Evolutionary conservation across 1,140 invertebrate species (phyloP).

Genomic region (Popillia japonica): DNA sequence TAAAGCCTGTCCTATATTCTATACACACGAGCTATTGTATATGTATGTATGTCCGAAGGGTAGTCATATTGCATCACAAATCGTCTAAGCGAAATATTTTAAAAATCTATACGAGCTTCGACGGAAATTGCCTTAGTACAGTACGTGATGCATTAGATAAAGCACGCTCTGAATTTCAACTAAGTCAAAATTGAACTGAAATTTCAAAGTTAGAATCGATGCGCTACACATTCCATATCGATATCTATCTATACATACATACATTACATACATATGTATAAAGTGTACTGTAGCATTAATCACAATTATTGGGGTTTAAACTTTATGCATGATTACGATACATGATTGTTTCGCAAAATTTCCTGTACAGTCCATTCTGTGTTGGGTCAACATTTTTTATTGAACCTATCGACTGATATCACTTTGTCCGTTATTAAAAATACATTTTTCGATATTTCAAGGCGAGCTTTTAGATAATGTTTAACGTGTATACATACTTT

Average conservation of each 20-base stretch:
- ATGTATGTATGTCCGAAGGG: too few species aligned
- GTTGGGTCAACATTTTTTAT: too few species aligned
- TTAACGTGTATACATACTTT: too few species aligned
- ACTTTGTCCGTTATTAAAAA: too few species aligned
- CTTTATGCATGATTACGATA: not conserved
- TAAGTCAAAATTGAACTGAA: not conserved
- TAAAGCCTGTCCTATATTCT: too few species aligned
- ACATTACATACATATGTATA: not conserved
- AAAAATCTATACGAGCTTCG: not conserved
- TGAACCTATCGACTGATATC: too few species aligned
- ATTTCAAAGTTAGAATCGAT: not conserved
- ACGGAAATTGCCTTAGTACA: conserved; percentile 2
- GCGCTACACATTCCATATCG: not conserved
- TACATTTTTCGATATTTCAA: too few species aligned
- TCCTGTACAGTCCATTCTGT: too few species aligned
- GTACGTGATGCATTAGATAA: conserved; percentile 12
- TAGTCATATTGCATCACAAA: not conserved
- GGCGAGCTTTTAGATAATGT: too few species aligned
- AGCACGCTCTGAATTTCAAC: not conserved
- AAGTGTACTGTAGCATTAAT: not conserved
- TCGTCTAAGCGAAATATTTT: conserved; percentile 10
- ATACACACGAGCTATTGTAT: too few species aligned
- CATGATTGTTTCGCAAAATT: too few species aligned
- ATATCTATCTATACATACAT: too few species aligned
- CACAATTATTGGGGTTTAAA: conserved; percentile 1